Percentiles rank a stretch among this genome's conserved stretches.
These are phyloP conservation scores for Xyliphius kryptos DNA, from an alignment of 2,113 vertebrate species.

Conservation along the genomic window DNA sequence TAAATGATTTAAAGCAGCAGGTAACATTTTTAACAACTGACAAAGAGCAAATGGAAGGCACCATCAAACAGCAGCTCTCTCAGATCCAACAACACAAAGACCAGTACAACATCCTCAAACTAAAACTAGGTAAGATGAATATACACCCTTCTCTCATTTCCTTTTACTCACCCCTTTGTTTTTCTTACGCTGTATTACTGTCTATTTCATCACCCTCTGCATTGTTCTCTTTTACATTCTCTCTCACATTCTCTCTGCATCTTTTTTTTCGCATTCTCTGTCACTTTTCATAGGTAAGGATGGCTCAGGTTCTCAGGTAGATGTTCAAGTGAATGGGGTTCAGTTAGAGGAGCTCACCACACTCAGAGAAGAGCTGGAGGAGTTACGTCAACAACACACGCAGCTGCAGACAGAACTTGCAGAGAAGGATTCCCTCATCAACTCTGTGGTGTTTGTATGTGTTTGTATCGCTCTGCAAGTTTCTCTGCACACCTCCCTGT, in stretches of 20 bases:
- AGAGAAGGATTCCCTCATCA: constrained; percentile 77
- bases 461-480: too few relatives aligned
- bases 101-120: constrained; percentile 94
- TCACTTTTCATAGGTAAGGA: constrained; percentile 55
- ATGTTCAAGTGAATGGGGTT: constrained; percentile 81
- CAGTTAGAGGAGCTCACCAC: constrained; percentile 79
- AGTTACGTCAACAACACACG: constrained; percentile 73
- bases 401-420: constrained; percentile 72
- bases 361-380: constrained; percentile 76
- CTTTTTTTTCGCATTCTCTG: neutral
- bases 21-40: constrained; percentile 70
- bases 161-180: too few relatives aligned
- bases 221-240: too few relatives aligned
- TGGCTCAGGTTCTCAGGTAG: constrained; percentile 59
- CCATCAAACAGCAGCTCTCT: constrained; percentile 78
- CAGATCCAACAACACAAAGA: constrained; percentile 98
- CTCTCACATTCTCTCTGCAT: too few relatives aligned
- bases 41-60: constrained; percentile 79
- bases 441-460: too few relatives aligned
- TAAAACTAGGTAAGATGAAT: constrained; percentile 88
- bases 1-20: constrained; percentile 86
- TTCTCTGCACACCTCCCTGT: neutral
- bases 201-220: too few relatives aligned
- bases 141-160: neutral
- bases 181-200: too few relatives aligned